These are phyloP conservation scores for Ptychodera flava DNA, from an alignment of 35 echinoderm and acorn worm genomes.

Conservation along the genomic window DNA sequence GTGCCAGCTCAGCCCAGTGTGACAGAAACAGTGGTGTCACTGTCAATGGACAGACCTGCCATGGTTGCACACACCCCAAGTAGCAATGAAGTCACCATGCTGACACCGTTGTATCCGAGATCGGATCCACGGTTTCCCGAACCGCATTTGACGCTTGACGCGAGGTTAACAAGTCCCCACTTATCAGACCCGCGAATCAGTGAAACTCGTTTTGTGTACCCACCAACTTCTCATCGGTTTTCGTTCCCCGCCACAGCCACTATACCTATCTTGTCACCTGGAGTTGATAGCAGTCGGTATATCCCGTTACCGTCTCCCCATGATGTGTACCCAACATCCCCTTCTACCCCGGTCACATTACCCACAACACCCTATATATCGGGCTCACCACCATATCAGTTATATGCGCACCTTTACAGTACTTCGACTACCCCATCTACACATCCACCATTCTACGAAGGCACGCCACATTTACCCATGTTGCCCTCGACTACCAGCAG, in stretches of 20 bases:
- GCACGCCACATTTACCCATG: constrained; percentile 44
- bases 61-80: no score
- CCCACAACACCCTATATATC: constrained; percentile 92
- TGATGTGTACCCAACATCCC: constrained; percentile 59
- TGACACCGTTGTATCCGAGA: constrained; percentile 2
- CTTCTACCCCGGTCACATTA: constrained; percentile 70
- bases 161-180: neutral
- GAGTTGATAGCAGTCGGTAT: constrained; percentile 58
- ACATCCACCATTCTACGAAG: constrained; percentile 58
- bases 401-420: constrained; percentile 95
- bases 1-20: no score
- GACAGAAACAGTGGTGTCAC: neutral
- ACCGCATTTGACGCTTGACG: neutral
- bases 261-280: constrained; percentile 55
- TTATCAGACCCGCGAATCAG: neutral
- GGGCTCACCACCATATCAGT: constrained; percentile 78
- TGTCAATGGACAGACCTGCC: neutral
- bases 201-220: constrained; percentile 66
- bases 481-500: constrained; percentile 46
- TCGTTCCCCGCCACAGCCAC: constrained; percentile 54
- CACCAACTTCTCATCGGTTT: constrained; percentile 7
- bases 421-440: constrained; percentile 40
- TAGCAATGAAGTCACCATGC: constrained; percentile 1
- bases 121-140: constrained; percentile 8
- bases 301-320: constrained; percentile 59